Evolutionary conservation across 2,797 vertebrate genomes (phyloP), one percentile per base, ranked within the genome.

Genomic region (Enteromius unitaeniatus): DNA sequence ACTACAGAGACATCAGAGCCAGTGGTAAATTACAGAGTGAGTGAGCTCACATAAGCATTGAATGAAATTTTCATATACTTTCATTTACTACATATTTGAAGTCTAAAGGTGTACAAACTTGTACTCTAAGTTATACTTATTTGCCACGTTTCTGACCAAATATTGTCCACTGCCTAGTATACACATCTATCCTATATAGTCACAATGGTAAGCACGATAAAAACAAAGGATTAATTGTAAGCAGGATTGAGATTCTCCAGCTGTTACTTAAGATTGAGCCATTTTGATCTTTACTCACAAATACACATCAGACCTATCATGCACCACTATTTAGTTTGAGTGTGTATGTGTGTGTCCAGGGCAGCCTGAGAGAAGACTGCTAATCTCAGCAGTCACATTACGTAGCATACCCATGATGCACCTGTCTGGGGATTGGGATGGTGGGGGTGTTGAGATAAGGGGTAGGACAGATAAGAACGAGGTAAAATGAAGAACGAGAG

Each of bases 351-450:
- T 67, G 47, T 76, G 58, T 82, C 31, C 40, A 47, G 19, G 37
- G 40, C 62, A 70, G 34, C 47, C 45, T 42, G 34, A 78, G 73
- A 79, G 23, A 87, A 31, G 23, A 55, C 62, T 79, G 68, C 47
- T 72, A 83, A 70, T 86, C 84, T 84, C 40, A 84, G 62, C 51
- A 60, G 55, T 79, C 82, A 86, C 84, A 75, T 53, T 21, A 78
- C 26, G 49, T 67, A 84, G 73, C 26, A 79, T 82, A 62, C 77
- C 67, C 85, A 85, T 85, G 73, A 84, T 83, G 77, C 85, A 81
- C 28, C 73, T 58, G 51, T 76, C 81, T 84, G 77, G 37, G 78
- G 42, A 60, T 74, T 70, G 53, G 51, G 37, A 19, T 23, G 69
- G 49, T 67, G 72, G 60, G 51, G 31, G 78, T 28, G 23, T 62